Evolutionary conservation across 2,888 invertebrate genomes (phyloP), one percentile per base, ranked within the genome.

Genomic region (Bursaphelenchus okinawaensis): DNA sequence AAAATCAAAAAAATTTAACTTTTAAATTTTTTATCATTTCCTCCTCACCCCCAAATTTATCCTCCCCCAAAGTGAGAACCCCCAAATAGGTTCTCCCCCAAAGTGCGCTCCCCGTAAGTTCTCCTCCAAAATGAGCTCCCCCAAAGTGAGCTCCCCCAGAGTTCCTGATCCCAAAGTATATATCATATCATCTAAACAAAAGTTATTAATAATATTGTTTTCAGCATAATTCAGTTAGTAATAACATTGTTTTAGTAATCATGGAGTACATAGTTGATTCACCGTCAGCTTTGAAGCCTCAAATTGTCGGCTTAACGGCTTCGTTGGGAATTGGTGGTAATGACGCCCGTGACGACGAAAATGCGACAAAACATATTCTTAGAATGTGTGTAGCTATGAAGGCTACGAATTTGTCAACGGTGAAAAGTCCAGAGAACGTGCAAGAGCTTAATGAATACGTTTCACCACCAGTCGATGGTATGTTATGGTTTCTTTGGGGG

Each of bases 251-350:
- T 63, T 63, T 31, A 68, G 73, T 72, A 26, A 8, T 74, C 9
- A 68, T 70, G 73, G 60, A 74, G 26, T 40, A 40, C n/a, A 12
- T 40, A 1, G n/a, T 2, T n/a, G 2, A n/a, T n/a, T 40, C 40
- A n/a, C 40, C 40, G 12, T 40, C 3, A 16, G 16, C 40, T 16
- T 40, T 40, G 52, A 58, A 51, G 28, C 76, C 74, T 8, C 73
- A 75, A 62, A 61, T 75, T 40, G 66, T 75, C 24, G 75, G 75
- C 12, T 62, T 75, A 8, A 77, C 75, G 23, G 75, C 75, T 16
- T 75, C 75, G 16, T 60, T 77, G 16, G 76, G 75, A n/a, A 67
- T 66, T 16, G 75, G 75, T 8, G 57, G 62, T 57, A 55, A 63
- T 24, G 50, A 26, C 28, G n/a, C 54, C 20, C 23, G 26, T n/a